Evolutionary conservation across 2,113 vertebrate genomes (phyloP), one percentile per base, ranked within the genome.

Genomic region (Lepus europaeus): DNA sequence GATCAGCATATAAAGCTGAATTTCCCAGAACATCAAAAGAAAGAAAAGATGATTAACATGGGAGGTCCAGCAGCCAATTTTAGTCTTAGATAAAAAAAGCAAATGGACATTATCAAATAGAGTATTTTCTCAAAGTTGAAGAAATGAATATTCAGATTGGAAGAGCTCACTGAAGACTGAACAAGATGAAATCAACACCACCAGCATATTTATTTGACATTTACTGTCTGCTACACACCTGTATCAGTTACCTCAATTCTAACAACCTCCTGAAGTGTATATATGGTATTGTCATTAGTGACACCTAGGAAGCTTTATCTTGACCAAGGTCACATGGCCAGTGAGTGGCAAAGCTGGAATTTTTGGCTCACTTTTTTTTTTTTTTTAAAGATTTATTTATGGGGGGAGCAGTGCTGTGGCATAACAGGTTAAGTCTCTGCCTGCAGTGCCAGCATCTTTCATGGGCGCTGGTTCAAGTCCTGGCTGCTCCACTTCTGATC

Each of bases 111-210:
- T 56, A 63, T 39, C 19, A 68, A 82, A 92, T 56, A 89, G 77
- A 79, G 53, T 72, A 90, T n/a, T 73, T 72, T 56, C 81, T 86
- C 45, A 86, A 78, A 74, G 72, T 22, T 56, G 31, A 45, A 89
- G 85, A 92, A 70, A 45, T 73, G 56, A 91, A 66, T 86, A 91
- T 82, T 94, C 74, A 82, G 53, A 77, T 69, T 70, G 80, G 25
- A 94, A 82, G 79, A n/a, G n/a, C 23, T 84, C 11, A 45, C 29
- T 80, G 78, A 84, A 80, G 22, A 11, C 0, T 73, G 36, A 79
- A 39, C 64, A 87, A 70, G 56, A 33, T 83, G 29, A 91, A 91
- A 78, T 88, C 29, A 70, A 31, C 23, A 70, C 66, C 36, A 72
- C 39, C 59, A 95, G 90, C 23, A 49, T 17, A 59, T 59, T 59